A percentile compares a stretch with the other conserved stretches of the same genome.
phyloP scores from a whole-genome alignment of 2,113 vertebrate species.

The Chionis minor region DNA sequence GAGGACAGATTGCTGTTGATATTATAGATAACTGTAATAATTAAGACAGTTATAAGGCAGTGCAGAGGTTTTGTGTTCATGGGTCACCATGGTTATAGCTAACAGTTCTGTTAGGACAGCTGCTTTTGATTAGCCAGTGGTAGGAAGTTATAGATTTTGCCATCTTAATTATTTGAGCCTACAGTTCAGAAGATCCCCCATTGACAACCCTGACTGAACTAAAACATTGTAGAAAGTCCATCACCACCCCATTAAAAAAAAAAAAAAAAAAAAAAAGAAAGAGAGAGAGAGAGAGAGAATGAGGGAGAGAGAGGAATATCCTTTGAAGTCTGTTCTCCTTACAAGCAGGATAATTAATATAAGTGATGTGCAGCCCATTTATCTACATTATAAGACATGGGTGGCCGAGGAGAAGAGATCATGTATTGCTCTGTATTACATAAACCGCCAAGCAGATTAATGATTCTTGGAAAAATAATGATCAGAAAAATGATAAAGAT shows the following conservation, averaged over 20 bases:
- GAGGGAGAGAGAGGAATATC: background rate
- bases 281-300: background rate
- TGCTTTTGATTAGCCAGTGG: background rate
- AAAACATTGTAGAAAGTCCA: background rate
- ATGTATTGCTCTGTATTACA: background rate
- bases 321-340: background rate
- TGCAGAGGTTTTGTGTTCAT: background rate
- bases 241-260: background rate
- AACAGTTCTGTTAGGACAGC: background rate
- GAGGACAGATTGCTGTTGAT: background rate
- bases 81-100: background rate
- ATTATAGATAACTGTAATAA: background rate
- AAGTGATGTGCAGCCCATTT: background rate
- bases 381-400: background rate
- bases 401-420: background rate
- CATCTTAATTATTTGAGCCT: background rate
- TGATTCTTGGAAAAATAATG: conserved; percentile 23
- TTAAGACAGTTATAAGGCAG: background rate
- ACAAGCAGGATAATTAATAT: background rate
- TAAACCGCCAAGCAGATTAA: background rate
- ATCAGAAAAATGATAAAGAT: background rate
- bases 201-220: background rate
- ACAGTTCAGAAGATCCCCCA: background rate
- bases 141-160: background rate
- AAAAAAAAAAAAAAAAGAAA: background rate